A percentile compares a stretch with the other conserved stretches of the same genome.
Conservation (phyloP, 1,140 invertebrate genomes). For the Zophobas atratus region DNA sequence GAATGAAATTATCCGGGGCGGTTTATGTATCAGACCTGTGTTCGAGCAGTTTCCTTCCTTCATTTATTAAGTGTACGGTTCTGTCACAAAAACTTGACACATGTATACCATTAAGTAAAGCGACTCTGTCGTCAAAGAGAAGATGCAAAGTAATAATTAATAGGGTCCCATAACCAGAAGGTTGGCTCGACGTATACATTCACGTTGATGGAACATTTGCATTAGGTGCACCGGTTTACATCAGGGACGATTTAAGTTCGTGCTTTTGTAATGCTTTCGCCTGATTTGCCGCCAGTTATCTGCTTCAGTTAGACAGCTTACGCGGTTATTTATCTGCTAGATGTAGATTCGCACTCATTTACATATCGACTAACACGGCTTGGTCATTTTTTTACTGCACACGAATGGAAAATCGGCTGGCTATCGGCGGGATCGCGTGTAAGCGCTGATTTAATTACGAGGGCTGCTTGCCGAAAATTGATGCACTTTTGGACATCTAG, state of each 20-base stretch:
- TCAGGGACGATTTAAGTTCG: constrained; percentile 34
- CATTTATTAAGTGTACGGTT: constrained; percentile 42
- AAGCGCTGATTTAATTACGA: constrained; percentile 18
- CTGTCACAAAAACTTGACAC: constrained; percentile 52
- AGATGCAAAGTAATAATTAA: constrained; percentile 50
- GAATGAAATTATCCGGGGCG: constrained; percentile 37
- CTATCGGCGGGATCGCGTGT: not conserved
- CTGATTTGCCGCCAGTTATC: constrained; percentile 28
- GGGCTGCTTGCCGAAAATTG: not conserved
- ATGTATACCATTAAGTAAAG: constrained; percentile 51
- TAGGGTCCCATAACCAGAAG: constrained; percentile 47
- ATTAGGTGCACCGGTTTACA: constrained; percentile 20
- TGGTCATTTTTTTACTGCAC: constrained; percentile 12
- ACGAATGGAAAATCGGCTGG: constrained; percentile 14
- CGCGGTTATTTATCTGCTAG: constrained; percentile 31
- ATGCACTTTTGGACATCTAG: not conserved
- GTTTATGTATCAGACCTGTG: constrained; percentile 37
- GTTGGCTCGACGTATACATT: constrained; percentile 24
- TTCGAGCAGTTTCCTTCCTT: constrained; percentile 46
- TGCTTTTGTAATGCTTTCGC: constrained; percentile 22
- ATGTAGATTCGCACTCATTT: constrained; percentile 23
- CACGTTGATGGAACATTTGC: constrained; percentile 26
- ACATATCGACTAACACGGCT: constrained; percentile 30
- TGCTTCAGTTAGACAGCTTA: constrained; percentile 29
- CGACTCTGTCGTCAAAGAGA: constrained; percentile 51